These are phyloP conservation scores for Drosophila malerkotliana DNA, from an alignment of 1,140 invertebrate genomes.

Conservation along the genomic window DNA sequence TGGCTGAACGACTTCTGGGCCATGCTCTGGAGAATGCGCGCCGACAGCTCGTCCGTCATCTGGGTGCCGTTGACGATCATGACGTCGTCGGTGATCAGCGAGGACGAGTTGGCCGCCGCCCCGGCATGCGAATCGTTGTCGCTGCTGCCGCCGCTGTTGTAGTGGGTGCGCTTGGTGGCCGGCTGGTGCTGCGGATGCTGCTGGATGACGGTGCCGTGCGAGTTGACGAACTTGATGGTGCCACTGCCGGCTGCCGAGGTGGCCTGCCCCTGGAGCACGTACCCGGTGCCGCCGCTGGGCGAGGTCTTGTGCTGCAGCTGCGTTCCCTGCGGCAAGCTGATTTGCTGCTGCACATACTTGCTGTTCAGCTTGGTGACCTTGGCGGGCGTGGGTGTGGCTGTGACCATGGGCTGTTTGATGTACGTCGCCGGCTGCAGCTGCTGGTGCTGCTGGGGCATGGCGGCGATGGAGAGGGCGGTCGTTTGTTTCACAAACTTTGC, in stretches of 20 bases:
- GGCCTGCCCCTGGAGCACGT: slow-evolving; percentile 45
- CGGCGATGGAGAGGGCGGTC: slow-evolving; percentile 63
- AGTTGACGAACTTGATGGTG: slow-evolving; percentile 81
- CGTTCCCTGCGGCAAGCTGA: slow-evolving; percentile 73
- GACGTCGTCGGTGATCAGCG: slow-evolving; percentile 70
- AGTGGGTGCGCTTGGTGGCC: slow-evolving; percentile 51
- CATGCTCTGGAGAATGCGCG: slow-evolving; percentile 81
- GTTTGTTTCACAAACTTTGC: slow-evolving; percentile 75
- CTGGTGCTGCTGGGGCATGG: slow-evolving; percentile 65
- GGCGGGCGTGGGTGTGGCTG: slow-evolving; percentile 34
- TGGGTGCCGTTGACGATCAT: slow-evolving; percentile 83
- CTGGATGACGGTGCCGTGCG: slow-evolving; percentile 76
- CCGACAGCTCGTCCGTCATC: slow-evolving; percentile 82
- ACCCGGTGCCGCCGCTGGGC: slow-evolving; percentile 32
- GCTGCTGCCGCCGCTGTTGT: slow-evolving; percentile 66
- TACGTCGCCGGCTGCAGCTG: slow-evolving; percentile 53
- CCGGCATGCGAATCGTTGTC: slow-evolving; percentile 40
- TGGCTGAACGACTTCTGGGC: slow-evolving; percentile 80
- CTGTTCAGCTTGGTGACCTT: slow-evolving; percentile 61
- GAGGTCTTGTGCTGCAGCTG: slow-evolving; percentile 73
- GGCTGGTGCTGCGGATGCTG: slow-evolving; percentile 71
- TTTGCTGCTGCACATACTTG: slow-evolving; percentile 72
- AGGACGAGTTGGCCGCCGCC: slow-evolving; percentile 38
- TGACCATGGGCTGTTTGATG: slow-evolving; percentile 42
- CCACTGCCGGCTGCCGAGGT: slow-evolving; percentile 39